Evolutionary conservation across 2,888 invertebrate species (phyloP).

Genomic region (Octodonta nipae): DNA sequence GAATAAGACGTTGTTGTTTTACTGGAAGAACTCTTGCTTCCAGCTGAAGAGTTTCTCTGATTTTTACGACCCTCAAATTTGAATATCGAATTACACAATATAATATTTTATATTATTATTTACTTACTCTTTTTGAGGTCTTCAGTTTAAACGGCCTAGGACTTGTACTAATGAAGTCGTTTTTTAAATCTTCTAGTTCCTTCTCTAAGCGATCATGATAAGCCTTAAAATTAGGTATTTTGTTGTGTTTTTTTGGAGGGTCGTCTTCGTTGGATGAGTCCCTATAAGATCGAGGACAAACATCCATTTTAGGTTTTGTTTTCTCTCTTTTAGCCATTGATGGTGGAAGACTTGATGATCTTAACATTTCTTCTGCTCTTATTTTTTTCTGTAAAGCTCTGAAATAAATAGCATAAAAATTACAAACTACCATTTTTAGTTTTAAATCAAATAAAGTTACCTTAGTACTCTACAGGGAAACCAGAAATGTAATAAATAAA

Average conservation of each 20-base stretch:
- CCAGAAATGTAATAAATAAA: too few relatives aligned
- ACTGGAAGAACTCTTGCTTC: slow-evolving; percentile 26
- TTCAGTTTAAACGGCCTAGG: slow-evolving; percentile 37
- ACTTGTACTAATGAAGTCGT: slow-evolving; percentile 34
- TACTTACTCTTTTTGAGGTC: slow-evolving; percentile 35
- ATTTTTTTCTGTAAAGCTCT: slow-evolving; percentile 54
- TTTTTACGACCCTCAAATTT: slow-evolving; percentile 11
- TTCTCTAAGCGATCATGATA: slow-evolving; percentile 32
- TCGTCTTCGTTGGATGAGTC: slow-evolving; percentile 9
- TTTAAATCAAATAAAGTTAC: too few relatives aligned
- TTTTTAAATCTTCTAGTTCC: slow-evolving; percentile 30
- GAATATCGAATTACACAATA: slow-evolving; percentile 3
- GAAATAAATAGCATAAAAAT: slow-evolving; percentile 9
- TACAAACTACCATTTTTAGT: background rate
- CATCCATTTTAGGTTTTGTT: slow-evolving; percentile 24
- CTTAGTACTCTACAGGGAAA: too few relatives aligned
- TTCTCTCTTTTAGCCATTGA: slow-evolving; percentile 53
- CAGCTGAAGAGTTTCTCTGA: slow-evolving; percentile 23
- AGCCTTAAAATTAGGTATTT: slow-evolving; percentile 26
- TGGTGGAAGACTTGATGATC: slow-evolving; percentile 50
- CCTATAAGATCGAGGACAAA: slow-evolving; percentile 25
- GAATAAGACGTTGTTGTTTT: slow-evolving; percentile 29
- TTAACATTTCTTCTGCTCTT: slow-evolving; percentile 55
- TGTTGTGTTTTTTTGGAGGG: slow-evolving; percentile 15
- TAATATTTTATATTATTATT: background rate